These are phyloP conservation scores for Eucera pruinosa DNA, from an alignment of 2,888 invertebrate species.

Conservation along the genomic window DNA sequence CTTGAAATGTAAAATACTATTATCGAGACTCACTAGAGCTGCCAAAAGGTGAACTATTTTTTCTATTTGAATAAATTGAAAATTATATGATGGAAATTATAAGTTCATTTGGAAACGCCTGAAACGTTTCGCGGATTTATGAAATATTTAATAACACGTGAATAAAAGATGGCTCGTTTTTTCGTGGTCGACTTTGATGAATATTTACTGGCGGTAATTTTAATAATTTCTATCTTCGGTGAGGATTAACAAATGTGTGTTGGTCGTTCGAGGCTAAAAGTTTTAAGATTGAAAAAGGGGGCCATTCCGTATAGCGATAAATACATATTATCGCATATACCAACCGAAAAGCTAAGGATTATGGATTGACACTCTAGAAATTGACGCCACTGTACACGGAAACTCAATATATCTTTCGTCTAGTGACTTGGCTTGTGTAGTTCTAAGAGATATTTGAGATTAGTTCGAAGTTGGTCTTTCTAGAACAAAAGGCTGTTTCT, in stretches of 20 bases:
- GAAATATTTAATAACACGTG: slow-evolving; percentile 5
- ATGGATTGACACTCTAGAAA: slow-evolving; percentile 23
- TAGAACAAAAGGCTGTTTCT: slow-evolving; percentile 20
- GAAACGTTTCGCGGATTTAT: slow-evolving; percentile 9
- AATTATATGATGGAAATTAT: not conserved
- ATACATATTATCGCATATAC: slow-evolving; percentile 20
- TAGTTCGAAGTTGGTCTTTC: slow-evolving; percentile 18
- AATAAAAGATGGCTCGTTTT: slow-evolving; percentile 39
- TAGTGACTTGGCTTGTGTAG: slow-evolving; percentile 26
- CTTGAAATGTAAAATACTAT: too few species aligned
- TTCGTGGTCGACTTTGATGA: not conserved
- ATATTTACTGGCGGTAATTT: slow-evolving; percentile 19
- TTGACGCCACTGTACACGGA: slow-evolving; percentile 32
- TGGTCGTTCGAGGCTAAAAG: not conserved
- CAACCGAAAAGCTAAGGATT: slow-evolving; percentile 19
- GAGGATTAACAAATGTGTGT: too few species aligned
- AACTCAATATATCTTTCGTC: slow-evolving; percentile 41
- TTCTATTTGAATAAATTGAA: not conserved
- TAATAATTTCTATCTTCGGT: not conserved
- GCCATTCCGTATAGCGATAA: not conserved
- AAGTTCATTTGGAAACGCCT: not conserved
- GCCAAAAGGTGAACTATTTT: too few species aligned
- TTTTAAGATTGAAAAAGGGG: not conserved
- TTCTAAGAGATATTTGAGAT: slow-evolving; percentile 40
- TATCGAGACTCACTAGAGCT: too few species aligned